phyloP scores from a whole-genome alignment of 2,888 invertebrate genomes.

The Pharmacophagus antenor region DNA sequence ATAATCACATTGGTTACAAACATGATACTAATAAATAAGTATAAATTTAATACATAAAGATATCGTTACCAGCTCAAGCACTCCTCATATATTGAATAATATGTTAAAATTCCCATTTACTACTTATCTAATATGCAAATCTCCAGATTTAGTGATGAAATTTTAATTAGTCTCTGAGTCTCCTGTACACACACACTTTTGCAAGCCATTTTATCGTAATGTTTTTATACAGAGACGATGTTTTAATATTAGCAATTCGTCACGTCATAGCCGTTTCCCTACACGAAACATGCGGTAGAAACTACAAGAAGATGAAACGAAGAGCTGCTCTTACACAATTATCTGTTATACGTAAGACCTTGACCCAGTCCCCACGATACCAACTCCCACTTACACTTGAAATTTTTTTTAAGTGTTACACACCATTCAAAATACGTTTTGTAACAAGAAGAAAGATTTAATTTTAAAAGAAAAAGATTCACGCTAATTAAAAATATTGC shows the following conservation, averaged over 20 bases:
- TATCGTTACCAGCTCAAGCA: not conserved
- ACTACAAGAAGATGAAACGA: conserved; percentile 14
- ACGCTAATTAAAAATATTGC: conserved; percentile 18
- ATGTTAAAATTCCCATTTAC: not conserved
- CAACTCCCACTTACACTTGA: conserved; percentile 53
- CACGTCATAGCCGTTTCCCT: not conserved
- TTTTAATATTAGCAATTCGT: not conserved
- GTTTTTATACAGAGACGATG: not conserved
- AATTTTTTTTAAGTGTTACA: conserved; percentile 35
- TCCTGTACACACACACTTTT: too few species aligned
- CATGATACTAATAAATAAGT: not conserved
- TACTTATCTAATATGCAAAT: not conserved
- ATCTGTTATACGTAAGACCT: conserved; percentile 59
- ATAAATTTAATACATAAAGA: not conserved
- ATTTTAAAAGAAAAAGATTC: conserved; percentile 15
- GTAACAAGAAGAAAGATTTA: conserved; percentile 30
- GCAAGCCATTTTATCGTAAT: too few species aligned
- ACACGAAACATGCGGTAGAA: conserved; percentile 4
- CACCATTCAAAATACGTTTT: conserved; percentile 25
- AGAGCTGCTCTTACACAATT: conserved; percentile 56
- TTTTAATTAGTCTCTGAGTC: too few species aligned
- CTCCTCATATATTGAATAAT: not conserved
- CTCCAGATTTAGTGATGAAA: not conserved
- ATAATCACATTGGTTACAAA: not conserved
- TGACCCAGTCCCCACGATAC: conserved; percentile 72